Percentiles rank a stretch among this genome's conserved stretches.
Conservation (phyloP, 1,140 invertebrate species). For the Gryon sp. region DNA sequence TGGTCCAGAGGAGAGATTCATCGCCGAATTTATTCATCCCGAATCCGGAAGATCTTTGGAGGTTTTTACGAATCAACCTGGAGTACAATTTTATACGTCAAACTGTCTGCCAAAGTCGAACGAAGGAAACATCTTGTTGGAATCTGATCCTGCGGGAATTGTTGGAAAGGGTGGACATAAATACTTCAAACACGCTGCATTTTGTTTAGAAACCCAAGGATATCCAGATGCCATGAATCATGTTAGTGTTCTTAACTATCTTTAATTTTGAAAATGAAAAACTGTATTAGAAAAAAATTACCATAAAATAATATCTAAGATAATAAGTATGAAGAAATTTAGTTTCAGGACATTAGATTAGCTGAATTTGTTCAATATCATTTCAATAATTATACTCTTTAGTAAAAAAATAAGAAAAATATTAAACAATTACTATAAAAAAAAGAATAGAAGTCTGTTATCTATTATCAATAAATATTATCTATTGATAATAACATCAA, state of each 20-base stretch:
- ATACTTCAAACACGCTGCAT: slow-evolving; percentile 89
- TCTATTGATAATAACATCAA: background rate
- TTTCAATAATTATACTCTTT: too few species aligned
- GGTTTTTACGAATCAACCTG: slow-evolving; percentile 92
- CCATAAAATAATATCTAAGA: too few species aligned
- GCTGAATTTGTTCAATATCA: too few species aligned
- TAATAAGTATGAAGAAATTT: too few species aligned
- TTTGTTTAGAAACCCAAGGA: slow-evolving; percentile 95
- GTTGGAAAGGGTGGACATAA: slow-evolving; percentile 84
- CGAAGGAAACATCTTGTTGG: slow-evolving; percentile 84
- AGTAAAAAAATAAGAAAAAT: too few species aligned
- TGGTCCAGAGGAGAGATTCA: slow-evolving; percentile 55
- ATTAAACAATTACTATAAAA: too few species aligned
- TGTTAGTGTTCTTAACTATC: slow-evolving; percentile 80
- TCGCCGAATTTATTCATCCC: slow-evolving; percentile 84
- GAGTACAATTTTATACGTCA: slow-evolving; percentile 93
- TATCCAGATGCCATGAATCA: slow-evolving; percentile 95
- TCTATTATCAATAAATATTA: too few species aligned
- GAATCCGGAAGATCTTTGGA: slow-evolving; percentile 86
- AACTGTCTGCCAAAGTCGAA: slow-evolving; percentile 51
- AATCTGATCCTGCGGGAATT: slow-evolving; percentile 73
- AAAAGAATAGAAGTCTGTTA: too few species aligned
- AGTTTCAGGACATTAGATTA: too few species aligned
- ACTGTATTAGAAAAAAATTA: background rate
- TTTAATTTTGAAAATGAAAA: background rate